Percentiles rank a stretch among this genome's conserved stretches.
phyloP scores from a whole-genome alignment of 1,140 invertebrate species.

The Schlechtendalia chinensis region DNA sequence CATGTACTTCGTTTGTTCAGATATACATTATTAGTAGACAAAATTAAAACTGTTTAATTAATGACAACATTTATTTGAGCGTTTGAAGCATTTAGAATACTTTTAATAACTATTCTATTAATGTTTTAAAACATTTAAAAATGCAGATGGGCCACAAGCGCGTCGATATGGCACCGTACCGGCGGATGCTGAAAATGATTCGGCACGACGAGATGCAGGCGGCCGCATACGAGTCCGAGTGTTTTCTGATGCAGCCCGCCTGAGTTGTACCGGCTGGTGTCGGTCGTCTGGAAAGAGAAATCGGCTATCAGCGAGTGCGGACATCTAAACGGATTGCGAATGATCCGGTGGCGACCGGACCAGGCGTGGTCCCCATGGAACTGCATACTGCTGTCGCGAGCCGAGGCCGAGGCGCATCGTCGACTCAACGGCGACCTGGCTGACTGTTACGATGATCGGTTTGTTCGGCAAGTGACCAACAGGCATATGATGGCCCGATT shows the following conservation, averaged over 20 bases:
- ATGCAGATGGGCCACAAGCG: conserved; percentile 46
- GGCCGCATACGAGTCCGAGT: conserved; percentile 49
- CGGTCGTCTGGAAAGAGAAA: conserved; percentile 67
- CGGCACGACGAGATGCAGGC: conserved; percentile 51
- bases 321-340: conserved; percentile 62
- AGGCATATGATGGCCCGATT: conserved; percentile 50
- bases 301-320: conserved; percentile 65
- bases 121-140: too few species aligned
- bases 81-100: too few species aligned
- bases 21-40: too few species aligned
- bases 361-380: conserved; percentile 73
- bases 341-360: conserved; percentile 62
- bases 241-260: conserved; percentile 52
- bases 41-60: too few species aligned
- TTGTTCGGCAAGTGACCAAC: conserved; percentile 38
- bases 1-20: too few species aligned
- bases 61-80: too few species aligned
- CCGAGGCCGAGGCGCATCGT: conserved; percentile 65
- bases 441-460: conserved; percentile 49
- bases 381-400: conserved; percentile 65
- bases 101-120: too few species aligned
- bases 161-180: conserved; percentile 52
- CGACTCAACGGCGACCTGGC: conserved; percentile 51
- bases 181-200: conserved; percentile 51
- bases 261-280: conserved; percentile 67